Evolutionary conservation across 2,888 invertebrate genomes (phyloP), one percentile per base, ranked within the genome.

Genomic region (Agonopterix arenella): DNA sequence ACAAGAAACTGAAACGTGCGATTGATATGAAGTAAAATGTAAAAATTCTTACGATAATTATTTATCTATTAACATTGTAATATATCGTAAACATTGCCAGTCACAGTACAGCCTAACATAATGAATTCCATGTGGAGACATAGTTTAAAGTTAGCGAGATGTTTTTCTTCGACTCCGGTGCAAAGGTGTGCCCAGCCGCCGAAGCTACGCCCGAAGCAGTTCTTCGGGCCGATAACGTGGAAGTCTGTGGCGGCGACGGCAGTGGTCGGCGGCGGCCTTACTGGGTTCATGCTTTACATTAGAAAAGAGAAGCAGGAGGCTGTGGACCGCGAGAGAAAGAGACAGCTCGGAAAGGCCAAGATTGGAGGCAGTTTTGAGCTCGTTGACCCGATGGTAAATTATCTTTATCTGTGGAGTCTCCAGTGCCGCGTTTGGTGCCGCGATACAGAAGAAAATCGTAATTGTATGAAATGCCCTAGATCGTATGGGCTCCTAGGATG

Each of bases 291-390:
- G 93, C 82, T 93, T 55, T 95, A 97, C 70, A 88, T 97, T 1
- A 94, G 94, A 75, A 90, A 90, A 49, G 92, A 96, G 73, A 98
- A 98, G 76, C 96, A 97, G 71, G 89, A 90, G 55, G 90, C 91
- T 4, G 61, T 93, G 8, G 91, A 94, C 48, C 92, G 91, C 44
- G 96, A 97, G 66, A 91, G 97, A 40, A 94, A 94, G 65, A 89
- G 94, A 51, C 92, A 94, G 62, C 81, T 99, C 7, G 98, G 98
- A 1, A 98, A 98, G 83, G 96, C 96, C 2, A 91, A 95, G 46
- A 97, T 99, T 56, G 99, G 99, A 38, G 99, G 99, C 4, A 85
- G 90, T 37, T 99, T 98, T 91, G 96, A 97, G 66, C 81, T 99
- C 36, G 80, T 95, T 0, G 93, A 96, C 80, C 11, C 43, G 11